These are phyloP conservation scores for Labia minor DNA, from an alignment of 2,888 invertebrate genomes.

Conservation along the genomic window DNA sequence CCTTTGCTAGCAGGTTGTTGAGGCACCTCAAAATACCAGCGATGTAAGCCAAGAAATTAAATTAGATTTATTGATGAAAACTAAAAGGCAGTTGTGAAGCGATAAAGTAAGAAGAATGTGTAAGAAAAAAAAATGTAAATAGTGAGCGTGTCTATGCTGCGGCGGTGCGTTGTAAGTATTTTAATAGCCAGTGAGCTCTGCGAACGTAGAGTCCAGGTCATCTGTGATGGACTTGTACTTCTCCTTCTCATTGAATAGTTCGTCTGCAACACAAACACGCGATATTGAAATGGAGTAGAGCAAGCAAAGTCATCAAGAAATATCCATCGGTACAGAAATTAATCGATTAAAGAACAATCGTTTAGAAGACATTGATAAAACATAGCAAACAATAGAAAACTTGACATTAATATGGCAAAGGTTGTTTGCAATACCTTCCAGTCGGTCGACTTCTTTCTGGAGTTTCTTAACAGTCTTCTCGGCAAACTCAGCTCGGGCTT, in stretches of 20 bases:
- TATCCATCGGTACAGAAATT: background rate
- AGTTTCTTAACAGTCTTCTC: constrained; percentile 99
- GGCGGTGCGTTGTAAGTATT: constrained; percentile 31
- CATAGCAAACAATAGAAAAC: background rate
- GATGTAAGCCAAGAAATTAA: background rate
- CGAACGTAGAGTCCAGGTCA: constrained; percentile 93
- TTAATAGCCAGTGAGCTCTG: constrained; percentile 95
- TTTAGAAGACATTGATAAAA: background rate
- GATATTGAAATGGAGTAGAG: constrained; percentile 15
- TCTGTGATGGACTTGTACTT: constrained; percentile 95
- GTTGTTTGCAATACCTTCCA: constrained; percentile 74
- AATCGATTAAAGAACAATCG: background rate
- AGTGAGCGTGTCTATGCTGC: constrained; percentile 15
- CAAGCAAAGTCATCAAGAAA: background rate
- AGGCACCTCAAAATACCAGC: background rate
- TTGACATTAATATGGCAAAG: constrained; percentile 1
- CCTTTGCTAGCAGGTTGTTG: constrained; percentile 21
- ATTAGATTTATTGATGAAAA: constrained; percentile 16
- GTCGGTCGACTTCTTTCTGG: constrained; percentile 99
- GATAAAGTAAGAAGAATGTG: constrained; percentile 18
- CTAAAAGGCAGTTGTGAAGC: constrained; percentile 17
- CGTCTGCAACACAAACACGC: constrained; percentile 52
- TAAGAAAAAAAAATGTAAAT: constrained; percentile 22
- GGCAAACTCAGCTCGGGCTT: constrained; percentile 98
- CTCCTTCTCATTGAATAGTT: constrained; percentile 72